phyloP scores from a whole-genome alignment of 2,888 invertebrate genomes.

The Tipula confusa region DNA sequence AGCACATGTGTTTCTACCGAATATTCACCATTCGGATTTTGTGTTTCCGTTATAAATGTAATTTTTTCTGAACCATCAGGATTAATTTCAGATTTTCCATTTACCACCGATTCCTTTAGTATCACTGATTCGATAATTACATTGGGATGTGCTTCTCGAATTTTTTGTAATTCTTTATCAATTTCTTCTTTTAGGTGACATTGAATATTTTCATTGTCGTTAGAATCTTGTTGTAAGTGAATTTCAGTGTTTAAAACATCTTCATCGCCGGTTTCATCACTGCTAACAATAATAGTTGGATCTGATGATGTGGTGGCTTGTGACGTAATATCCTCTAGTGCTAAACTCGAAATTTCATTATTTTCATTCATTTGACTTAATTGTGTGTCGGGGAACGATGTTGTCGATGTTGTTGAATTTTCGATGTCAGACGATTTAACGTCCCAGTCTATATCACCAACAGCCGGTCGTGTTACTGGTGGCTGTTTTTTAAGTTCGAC shows the following conservation, averaged over 20 bases:
- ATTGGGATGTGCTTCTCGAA: background rate
- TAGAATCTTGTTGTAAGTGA: background rate
- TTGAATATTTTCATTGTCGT: background rate
- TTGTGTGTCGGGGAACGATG: conserved; percentile 32
- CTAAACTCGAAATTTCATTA: conserved; percentile 33
- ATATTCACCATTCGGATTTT: background rate
- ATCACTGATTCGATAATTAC: background rate
- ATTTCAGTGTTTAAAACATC: conserved; percentile 5
- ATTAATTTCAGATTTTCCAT: conserved; percentile 29
- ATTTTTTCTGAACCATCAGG: conserved; percentile 32
- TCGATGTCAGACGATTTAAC: conserved; percentile 31
- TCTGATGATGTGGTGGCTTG: conserved; percentile 27
- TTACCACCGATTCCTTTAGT: background rate
- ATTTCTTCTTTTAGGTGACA: background rate
- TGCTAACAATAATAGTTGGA: conserved; percentile 31
- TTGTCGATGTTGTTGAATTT: conserved; percentile 31
- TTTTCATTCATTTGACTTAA: conserved; percentile 37
- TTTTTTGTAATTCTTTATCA: background rate
- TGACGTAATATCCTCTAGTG: conserved; percentile 30
- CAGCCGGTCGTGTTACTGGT: conserved; percentile 35
- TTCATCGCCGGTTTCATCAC: conserved; percentile 32
- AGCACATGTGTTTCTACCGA: background rate
- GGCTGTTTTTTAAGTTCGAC: conserved; percentile 34
- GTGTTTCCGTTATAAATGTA: conserved; percentile 33
- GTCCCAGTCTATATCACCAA: conserved; percentile 50